These are phyloP conservation scores for Euthynnus affinis DNA, from an alignment of 2,797 vertebrate species.

Conservation along the genomic window DNA sequence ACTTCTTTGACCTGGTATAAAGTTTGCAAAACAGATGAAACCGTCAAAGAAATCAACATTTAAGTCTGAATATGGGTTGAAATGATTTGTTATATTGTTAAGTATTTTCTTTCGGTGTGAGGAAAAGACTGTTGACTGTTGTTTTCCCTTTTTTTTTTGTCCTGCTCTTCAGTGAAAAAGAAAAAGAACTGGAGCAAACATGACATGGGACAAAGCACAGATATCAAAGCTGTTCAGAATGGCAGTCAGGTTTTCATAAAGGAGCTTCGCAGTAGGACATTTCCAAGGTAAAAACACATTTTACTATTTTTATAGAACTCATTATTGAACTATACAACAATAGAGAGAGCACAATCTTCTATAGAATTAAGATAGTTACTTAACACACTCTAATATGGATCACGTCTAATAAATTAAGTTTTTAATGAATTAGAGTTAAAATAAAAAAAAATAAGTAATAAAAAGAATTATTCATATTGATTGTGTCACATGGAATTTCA, in stretches of 20 bases:
- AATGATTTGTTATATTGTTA: no score
- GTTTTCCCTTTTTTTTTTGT: background rate
- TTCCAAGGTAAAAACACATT: slow-evolving; percentile 91
- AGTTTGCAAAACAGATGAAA: background rate
- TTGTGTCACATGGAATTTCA: background rate
- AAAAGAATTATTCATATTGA: background rate
- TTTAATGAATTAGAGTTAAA: background rate
- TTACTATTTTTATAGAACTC: background rate
- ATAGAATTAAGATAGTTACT: background rate
- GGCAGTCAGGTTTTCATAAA: slow-evolving; percentile 99
- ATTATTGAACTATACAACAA: background rate
- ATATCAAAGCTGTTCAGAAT: slow-evolving; percentile 95
- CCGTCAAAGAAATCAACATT: background rate
- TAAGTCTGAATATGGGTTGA: background rate
- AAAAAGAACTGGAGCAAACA: slow-evolving; percentile 98
- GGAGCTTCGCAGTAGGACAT: slow-evolving; percentile 95
- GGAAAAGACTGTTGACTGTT: background rate
- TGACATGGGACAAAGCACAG: slow-evolving; percentile 92
- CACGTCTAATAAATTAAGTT: background rate
- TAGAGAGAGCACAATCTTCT: background rate
- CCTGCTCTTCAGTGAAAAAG: slow-evolving; percentile 92
- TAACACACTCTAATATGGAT: background rate
- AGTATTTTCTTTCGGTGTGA: background rate
- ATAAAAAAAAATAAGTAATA: background rate
- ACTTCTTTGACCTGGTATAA: background rate